Evolutionary conservation across 2,797 vertebrate species (phyloP).

Genomic region (Glossophaga mutica): DNA sequence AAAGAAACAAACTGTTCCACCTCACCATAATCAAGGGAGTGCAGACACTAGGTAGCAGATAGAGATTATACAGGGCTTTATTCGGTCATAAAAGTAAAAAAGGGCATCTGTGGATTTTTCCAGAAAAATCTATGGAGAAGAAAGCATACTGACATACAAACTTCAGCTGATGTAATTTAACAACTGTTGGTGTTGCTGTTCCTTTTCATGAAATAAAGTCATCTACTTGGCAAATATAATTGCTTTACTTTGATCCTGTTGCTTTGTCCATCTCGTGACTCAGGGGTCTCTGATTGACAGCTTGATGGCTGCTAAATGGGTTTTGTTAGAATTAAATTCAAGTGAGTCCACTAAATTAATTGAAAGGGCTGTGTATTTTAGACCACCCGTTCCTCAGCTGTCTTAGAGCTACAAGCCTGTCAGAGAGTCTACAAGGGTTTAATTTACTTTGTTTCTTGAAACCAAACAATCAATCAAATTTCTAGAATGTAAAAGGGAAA

Average conservation of each 20-base stretch:
- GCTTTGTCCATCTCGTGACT: not conserved
- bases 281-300: conserved; percentile 36
- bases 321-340: conserved; percentile 36
- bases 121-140: not conserved
- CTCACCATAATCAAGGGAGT: not conserved
- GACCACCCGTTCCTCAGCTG: conserved; percentile 31
- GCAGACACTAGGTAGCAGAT: not conserved
- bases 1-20: not conserved
- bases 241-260: conserved; percentile 36
- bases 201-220: conserved; percentile 20
- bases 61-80: not conserved
- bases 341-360: conserved; percentile 55
- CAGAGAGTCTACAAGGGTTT: not conserved
- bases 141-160: not conserved
- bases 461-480: conserved; percentile 7
- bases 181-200: not conserved
- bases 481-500: conserved; percentile 1
- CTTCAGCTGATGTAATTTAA: not conserved
- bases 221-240: conserved; percentile 22
- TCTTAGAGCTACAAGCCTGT: not conserved
- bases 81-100: not conserved
- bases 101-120: not conserved
- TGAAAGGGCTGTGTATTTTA: conserved; percentile 46
- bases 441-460: conserved; percentile 53
- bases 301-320: conserved; percentile 51